Evolutionary conservation across 2,888 invertebrate genomes (phyloP), one percentile per base, ranked within the genome.

Genomic region (Embidobia sp.): DNA sequence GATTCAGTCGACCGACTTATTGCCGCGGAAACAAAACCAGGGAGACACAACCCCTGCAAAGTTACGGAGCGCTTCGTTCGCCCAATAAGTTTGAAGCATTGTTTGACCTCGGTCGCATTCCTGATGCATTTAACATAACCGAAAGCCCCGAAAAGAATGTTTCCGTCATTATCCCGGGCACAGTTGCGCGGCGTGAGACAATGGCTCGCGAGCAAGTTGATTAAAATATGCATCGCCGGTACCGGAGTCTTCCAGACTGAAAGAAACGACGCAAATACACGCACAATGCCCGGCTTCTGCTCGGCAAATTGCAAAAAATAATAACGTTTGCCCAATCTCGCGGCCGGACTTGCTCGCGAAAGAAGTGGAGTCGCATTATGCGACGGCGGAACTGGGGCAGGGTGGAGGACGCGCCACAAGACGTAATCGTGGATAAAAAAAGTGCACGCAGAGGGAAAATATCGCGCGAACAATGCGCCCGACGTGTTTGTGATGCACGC

Each of bases 231-330:
- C 85, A 83, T 83, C 82, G 81, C 78, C 79, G 10, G 53, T 55
- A 64, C 72, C 77, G 64, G 61, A 40, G 53, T 59, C 44, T 37
- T 22, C 53, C 19, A 40, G 33, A 53, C 26, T 15, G 48, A 40
- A 72, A 46, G 51, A 31, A 57, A 63, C 44, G 27, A 53, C 77
- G 79, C 70, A 79, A 78, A 77, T 77, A 73, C 64, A 77, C 16
- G 69, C 31, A 78, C 79, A 79, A 79, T 78, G 55, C 64, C 79
- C 4, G 73, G 82, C 82, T 86, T 86, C 85, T 86, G 84, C 85
- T 88, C 85, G 85, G 85, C 84, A 87, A 85, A 86, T 87, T 85
- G 85, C 85, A 79, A 87, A 85, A 87, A 87, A 86, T 88, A 88
- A 88, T 87, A 85, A 86, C 83, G 86, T 87, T 87, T 85, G 70